Percentiles rank a stretch among this genome's conserved stretches.
Evolutionary conservation across 1,140 invertebrate species (phyloP).

Genomic region (Nasonia longicornis): DNA sequence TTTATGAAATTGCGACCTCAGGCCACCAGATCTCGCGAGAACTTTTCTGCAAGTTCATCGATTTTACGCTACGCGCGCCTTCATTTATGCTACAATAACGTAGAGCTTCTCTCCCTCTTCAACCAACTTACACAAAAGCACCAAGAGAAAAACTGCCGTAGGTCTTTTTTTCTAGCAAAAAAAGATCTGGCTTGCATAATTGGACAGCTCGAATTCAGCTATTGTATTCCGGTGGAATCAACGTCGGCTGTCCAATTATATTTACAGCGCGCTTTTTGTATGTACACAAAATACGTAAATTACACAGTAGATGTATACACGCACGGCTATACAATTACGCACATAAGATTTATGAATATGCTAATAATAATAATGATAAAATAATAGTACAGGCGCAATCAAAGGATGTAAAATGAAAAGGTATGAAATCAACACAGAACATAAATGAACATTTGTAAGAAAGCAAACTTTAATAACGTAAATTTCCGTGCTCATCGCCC

Average conservation of each 20-base stretch:
- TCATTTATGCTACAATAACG: not conserved
- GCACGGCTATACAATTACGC: constrained; percentile 12
- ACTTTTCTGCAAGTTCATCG: constrained; percentile 33
- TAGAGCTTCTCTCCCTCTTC: not conserved
- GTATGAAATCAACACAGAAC: constrained; percentile 38
- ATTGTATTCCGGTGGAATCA: not conserved
- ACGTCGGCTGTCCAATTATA: constrained; percentile 24
- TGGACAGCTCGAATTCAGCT: not conserved
- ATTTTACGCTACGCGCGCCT: constrained; percentile 11
- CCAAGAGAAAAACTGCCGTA: constrained; percentile 15
- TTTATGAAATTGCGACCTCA: constrained; percentile 12
- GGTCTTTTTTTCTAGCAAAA: not conserved
- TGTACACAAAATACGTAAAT: constrained; percentile 22
- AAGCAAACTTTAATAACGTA: constrained; percentile 46
- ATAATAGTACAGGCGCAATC: constrained; percentile 16
- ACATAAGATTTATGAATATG: constrained; percentile 1
- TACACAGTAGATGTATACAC: constrained; percentile 8
- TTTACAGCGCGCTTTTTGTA: constrained; percentile 9
- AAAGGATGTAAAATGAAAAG: constrained; percentile 41
- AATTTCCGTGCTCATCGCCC: constrained; percentile 28
- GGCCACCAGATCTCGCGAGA: not conserved
- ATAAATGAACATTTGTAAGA: constrained; percentile 44
- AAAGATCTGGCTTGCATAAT: constrained; percentile 6
- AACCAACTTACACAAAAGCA: constrained; percentile 9
- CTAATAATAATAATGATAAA: not conserved